These are phyloP conservation scores for Melinaea marsaeus DNA, from an alignment of 2,888 invertebrate genomes.

Conservation along the genomic window DNA sequence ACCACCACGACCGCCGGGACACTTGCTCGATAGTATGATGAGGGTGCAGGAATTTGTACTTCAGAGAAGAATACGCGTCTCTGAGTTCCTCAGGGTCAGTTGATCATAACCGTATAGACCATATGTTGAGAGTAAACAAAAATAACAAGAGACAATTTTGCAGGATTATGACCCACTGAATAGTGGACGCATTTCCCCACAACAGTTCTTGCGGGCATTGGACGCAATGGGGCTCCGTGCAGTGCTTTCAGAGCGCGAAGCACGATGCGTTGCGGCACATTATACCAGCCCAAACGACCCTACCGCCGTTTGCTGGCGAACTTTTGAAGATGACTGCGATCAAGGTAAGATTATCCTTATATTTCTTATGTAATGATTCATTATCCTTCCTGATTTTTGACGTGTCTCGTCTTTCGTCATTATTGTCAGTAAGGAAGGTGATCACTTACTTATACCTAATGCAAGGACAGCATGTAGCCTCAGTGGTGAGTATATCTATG, in stretches of 20 bases:
- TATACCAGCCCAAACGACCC: slow-evolving; percentile 85
- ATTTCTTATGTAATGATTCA: too few species aligned
- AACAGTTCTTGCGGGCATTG: slow-evolving; percentile 84
- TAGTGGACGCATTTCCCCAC: slow-evolving; percentile 81
- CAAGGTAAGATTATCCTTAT: slow-evolving; percentile 69
- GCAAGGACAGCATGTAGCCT: too few species aligned
- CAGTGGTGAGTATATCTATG: too few species aligned
- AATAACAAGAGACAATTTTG: slow-evolving; percentile 2
- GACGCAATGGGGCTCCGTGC: slow-evolving; percentile 81
- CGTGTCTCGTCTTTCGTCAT: too few species aligned
- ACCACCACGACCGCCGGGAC: slow-evolving; percentile 65
- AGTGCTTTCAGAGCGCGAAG: slow-evolving; percentile 79
- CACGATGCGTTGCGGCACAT: slow-evolving; percentile 79
- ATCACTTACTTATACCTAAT: too few species aligned
- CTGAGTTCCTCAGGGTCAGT: slow-evolving; percentile 82
- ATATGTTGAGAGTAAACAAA: not conserved
- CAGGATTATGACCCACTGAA: slow-evolving; percentile 84
- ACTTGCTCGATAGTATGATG: slow-evolving; percentile 76
- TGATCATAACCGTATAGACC: not conserved
- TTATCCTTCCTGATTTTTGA: too few species aligned
- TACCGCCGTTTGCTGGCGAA: slow-evolving; percentile 83
- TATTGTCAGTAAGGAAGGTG: too few species aligned
- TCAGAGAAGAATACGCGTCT: slow-evolving; percentile 80
- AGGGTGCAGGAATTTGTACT: slow-evolving; percentile 82
- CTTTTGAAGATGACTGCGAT: slow-evolving; percentile 88